A percentile compares a stretch with the other conserved stretches of the same genome.
Evolutionary conservation across 2,888 invertebrate genomes (phyloP).

Genomic region (Melanostoma mellinum): DNA sequence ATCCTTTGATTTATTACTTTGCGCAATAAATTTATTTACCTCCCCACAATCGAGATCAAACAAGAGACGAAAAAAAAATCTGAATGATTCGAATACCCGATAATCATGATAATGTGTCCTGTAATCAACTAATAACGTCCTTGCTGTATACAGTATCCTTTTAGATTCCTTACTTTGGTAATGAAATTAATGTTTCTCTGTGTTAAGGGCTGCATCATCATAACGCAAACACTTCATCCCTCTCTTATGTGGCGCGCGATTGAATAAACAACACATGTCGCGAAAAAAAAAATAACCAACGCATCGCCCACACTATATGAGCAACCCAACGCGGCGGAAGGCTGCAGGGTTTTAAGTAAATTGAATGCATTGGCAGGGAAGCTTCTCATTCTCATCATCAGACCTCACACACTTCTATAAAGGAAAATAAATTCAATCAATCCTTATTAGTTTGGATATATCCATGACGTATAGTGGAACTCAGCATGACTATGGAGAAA

Average conservation of each 20-base stretch:
- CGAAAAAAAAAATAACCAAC: slow-evolving; percentile 56
- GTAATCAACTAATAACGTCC: slow-evolving; percentile 83
- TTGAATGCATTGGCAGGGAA: slow-evolving; percentile 49
- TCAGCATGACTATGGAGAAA: slow-evolving; percentile 56
- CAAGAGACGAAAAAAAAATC: slow-evolving; percentile 42
- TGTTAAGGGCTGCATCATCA: slow-evolving; percentile 52
- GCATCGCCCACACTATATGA: slow-evolving; percentile 22
- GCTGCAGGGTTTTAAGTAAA: slow-evolving; percentile 62
- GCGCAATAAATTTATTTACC: slow-evolving; percentile 72
- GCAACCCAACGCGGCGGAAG: slow-evolving; percentile 20
- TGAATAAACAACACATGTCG: slow-evolving; percentile 76
- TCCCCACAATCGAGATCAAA: slow-evolving; percentile 53
- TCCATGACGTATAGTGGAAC: slow-evolving; percentile 51
- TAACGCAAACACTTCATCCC: slow-evolving; percentile 53
- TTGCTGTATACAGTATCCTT: slow-evolving; percentile 23
- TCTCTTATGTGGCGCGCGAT: slow-evolving; percentile 51
- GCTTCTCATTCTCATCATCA: slow-evolving; percentile 3
- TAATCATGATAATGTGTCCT: slow-evolving; percentile 83
- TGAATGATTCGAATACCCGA: slow-evolving; percentile 77
- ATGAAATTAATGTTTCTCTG: slow-evolving; percentile 60
- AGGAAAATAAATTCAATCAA: slow-evolving; percentile 63
- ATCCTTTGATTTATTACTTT: slow-evolving; percentile 42
- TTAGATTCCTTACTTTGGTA: slow-evolving; percentile 52
- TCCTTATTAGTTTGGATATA: slow-evolving; percentile 67
- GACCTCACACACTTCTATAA: no score